These are phyloP conservation scores for Phoebastria nigripes DNA, from an alignment of 2,797 vertebrate genomes.

Conservation along the genomic window DNA sequence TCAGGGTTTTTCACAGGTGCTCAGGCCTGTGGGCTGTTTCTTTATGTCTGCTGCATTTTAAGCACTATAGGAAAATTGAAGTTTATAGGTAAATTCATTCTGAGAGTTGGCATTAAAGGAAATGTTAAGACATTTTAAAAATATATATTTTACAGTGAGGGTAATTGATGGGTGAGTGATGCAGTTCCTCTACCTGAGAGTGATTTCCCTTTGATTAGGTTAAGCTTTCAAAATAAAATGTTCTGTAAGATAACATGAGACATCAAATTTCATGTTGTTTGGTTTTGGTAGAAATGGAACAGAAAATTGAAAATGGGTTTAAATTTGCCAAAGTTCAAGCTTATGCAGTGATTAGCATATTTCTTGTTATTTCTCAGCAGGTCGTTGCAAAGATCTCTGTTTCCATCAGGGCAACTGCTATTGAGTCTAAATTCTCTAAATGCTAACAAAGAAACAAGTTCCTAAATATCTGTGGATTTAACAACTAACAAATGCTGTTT, in stretches of 20 bases:
- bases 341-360: not conserved
- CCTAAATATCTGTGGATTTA: not conserved
- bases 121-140: not conserved
- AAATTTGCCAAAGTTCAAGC: not conserved
- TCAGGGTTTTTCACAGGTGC: not conserved
- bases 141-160: not conserved
- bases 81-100: not conserved
- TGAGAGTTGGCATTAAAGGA: not conserved
- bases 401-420: not conserved
- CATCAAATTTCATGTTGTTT: not conserved
- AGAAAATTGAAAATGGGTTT: not conserved
- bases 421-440: not conserved
- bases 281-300: not conserved
- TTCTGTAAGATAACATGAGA: not conserved
- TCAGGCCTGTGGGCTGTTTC: not conserved
- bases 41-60: not conserved
- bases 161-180: not conserved
- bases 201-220: not conserved
- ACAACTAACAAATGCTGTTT: not conserved
- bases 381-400: not conserved
- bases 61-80: not conserved
- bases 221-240: not conserved
- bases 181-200: not conserved
- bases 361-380: not conserved
- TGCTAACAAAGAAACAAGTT: not conserved